These are phyloP conservation scores for Tiliacea citrago DNA, from an alignment of 2,888 invertebrate species.

Conservation along the genomic window DNA sequence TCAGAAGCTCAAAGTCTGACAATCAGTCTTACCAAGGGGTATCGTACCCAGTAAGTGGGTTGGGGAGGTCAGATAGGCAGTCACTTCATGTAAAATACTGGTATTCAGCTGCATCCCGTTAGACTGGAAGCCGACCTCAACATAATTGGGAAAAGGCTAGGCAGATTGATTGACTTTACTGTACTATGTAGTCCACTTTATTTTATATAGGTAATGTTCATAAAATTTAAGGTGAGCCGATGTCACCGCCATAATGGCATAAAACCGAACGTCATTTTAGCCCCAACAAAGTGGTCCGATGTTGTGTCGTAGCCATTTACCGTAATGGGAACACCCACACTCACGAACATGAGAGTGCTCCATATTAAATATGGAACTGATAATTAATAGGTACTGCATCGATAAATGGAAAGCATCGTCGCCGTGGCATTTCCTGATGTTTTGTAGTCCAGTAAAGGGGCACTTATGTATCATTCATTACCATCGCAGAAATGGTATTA, in stretches of 20 bases:
- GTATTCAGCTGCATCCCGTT: too few species aligned
- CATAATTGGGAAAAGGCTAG: too few species aligned
- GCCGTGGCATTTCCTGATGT: neutral
- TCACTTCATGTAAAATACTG: too few species aligned
- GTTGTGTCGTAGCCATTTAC: slow-evolving; percentile 2
- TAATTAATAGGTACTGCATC: neutral
- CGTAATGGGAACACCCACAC: slow-evolving; percentile 8
- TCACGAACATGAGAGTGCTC: slow-evolving; percentile 9
- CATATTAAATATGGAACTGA: slow-evolving; percentile 14
- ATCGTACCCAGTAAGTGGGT: too few species aligned
- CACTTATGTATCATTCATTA: neutral
- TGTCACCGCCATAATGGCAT: slow-evolving; percentile 3
- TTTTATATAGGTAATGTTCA: neutral
- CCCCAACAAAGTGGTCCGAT: slow-evolving; percentile 7
- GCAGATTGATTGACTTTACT: too few species aligned
- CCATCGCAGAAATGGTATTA: neutral
- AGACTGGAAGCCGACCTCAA: too few species aligned
- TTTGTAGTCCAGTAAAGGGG: neutral
- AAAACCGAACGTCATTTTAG: neutral
- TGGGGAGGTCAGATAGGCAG: too few species aligned
- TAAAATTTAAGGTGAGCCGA: neutral
- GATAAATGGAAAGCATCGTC: neutral
- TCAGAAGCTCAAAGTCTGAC: too few species aligned
- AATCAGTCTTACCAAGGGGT: too few species aligned
- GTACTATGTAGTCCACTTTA: neutral